Conservation (phyloP, 2,113 vertebrate species). For the Choloepus hoffmanni region DNA sequence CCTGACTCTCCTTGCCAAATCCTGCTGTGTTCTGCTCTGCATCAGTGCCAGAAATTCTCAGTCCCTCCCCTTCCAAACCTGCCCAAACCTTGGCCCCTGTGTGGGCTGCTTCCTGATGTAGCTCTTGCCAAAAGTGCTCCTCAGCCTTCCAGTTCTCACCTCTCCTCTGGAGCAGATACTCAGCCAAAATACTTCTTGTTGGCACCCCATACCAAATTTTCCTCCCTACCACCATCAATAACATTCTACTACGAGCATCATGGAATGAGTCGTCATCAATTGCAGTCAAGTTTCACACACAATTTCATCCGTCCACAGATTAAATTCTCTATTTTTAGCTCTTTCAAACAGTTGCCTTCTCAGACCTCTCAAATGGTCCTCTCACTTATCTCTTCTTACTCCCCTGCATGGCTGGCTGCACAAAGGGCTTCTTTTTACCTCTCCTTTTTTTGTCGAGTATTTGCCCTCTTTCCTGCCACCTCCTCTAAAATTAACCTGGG, state of each 20-base stretch:
- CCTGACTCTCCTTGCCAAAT: background rate
- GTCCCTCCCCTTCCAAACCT: background rate
- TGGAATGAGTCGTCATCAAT: background rate
- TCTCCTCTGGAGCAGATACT: background rate
- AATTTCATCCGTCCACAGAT: background rate
- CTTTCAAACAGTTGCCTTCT: background rate
- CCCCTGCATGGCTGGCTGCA: no score
- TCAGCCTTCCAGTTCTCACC: background rate
- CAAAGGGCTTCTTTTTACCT: background rate
- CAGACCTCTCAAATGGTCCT: background rate
- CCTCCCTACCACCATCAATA: background rate
- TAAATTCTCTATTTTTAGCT: constrained; percentile 46
- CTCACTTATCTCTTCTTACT: background rate
- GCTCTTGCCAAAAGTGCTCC: background rate
- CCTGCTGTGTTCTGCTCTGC: background rate
- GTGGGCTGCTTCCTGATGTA: background rate
- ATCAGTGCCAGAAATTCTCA: background rate
- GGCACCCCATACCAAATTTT: background rate
- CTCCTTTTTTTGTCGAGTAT: background rate
- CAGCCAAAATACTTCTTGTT: background rate
- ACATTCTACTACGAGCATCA: background rate
- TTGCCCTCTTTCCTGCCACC: background rate
- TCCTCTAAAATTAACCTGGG: background rate
- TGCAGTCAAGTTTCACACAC: background rate
- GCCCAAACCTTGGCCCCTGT: background rate